Evolutionary conservation across 2,113 vertebrate species (phyloP).

Genomic region (Callopanchax toddi): DNA sequence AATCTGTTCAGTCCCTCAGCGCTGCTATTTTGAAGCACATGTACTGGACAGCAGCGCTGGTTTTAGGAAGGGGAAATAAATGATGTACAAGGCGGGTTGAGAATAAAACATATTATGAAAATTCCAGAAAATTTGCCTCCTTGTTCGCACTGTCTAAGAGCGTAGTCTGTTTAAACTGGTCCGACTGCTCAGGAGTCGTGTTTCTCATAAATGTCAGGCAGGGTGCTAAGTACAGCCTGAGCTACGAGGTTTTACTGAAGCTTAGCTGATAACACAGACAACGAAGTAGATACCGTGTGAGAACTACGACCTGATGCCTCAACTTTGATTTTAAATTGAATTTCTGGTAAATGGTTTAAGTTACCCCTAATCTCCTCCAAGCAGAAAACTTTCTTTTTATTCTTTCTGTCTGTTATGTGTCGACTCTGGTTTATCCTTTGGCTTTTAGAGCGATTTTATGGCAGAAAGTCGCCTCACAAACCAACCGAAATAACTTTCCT

Average conservation of each 20-base stretch:
- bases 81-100: not conserved
- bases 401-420: too few relatives aligned
- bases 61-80: not conserved
- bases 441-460: too few relatives aligned
- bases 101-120: constrained; percentile 22
- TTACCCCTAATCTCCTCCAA: too few relatives aligned
- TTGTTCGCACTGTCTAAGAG: constrained; percentile 62
- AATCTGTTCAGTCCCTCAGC: constrained; percentile 72
- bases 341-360: not conserved
- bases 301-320: constrained; percentile 35
- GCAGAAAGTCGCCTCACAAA: too few relatives aligned
- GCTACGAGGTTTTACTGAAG: constrained; percentile 59
- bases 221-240: constrained; percentile 72
- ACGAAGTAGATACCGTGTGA: constrained; percentile 48
- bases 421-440: too few relatives aligned
- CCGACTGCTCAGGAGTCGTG: constrained; percentile 44
- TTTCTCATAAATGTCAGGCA: constrained; percentile 76
- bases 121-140: constrained; percentile 41
- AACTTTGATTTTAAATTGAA: not conserved
- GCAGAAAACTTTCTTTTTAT: too few relatives aligned
- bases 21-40: constrained; percentile 74
- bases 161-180: constrained; percentile 32
- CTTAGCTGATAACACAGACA: constrained; percentile 53
- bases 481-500: too few relatives aligned
- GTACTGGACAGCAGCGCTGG: constrained; percentile 39